Percentiles rank a stretch among this genome's conserved stretches.
Evolutionary conservation across 1,140 invertebrate genomes (phyloP).

Genomic region (Drosophila oshimai): DNA sequence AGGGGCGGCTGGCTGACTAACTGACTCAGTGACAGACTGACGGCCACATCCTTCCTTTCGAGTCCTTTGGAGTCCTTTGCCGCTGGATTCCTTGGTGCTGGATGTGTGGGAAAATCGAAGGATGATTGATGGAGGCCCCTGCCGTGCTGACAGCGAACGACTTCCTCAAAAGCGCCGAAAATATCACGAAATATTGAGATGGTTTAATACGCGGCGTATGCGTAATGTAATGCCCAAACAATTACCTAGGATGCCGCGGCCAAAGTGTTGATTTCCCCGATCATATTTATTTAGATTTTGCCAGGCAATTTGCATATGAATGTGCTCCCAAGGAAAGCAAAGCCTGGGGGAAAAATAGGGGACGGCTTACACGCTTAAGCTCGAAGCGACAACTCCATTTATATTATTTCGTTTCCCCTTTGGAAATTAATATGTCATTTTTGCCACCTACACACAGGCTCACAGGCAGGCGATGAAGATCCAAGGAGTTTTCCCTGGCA

Average conservation of each 20-base stretch:
- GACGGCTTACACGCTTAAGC: slow-evolving; percentile 53
- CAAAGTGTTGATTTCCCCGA: slow-evolving; percentile 70
- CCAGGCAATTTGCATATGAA: slow-evolving; percentile 66
- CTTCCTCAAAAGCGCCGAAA: slow-evolving; percentile 56
- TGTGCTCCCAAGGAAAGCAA: slow-evolving; percentile 24
- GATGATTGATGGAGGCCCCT: slow-evolving; percentile 63
- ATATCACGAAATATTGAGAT: slow-evolving; percentile 31
- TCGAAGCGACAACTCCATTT: slow-evolving; percentile 72
- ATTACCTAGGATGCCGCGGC: slow-evolving; percentile 24
- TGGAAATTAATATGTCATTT: slow-evolving; percentile 81
- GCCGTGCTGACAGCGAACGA: slow-evolving; percentile 53
- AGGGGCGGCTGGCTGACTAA: slow-evolving; percentile 31
- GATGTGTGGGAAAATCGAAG: slow-evolving; percentile 15
- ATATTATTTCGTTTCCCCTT: slow-evolving; percentile 79
- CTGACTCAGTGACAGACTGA: slow-evolving; percentile 35
- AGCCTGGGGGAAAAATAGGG: not conserved
- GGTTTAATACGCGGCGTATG: slow-evolving; percentile 42
- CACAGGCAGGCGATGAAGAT: slow-evolving; percentile 10
- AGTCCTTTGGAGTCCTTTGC: slow-evolving; percentile 1
- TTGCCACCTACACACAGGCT: slow-evolving; percentile 48
- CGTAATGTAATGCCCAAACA: slow-evolving; percentile 50
- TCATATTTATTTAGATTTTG: slow-evolving; percentile 71
- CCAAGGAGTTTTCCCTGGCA: slow-evolving; percentile 37
- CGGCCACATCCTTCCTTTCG: slow-evolving; percentile 15
- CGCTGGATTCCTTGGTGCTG: slow-evolving; percentile 1